Evolutionary conservation across 2,888 invertebrate genomes (phyloP), one percentile per base, ranked within the genome.

Genomic region (Drosophila putrida): DNA sequence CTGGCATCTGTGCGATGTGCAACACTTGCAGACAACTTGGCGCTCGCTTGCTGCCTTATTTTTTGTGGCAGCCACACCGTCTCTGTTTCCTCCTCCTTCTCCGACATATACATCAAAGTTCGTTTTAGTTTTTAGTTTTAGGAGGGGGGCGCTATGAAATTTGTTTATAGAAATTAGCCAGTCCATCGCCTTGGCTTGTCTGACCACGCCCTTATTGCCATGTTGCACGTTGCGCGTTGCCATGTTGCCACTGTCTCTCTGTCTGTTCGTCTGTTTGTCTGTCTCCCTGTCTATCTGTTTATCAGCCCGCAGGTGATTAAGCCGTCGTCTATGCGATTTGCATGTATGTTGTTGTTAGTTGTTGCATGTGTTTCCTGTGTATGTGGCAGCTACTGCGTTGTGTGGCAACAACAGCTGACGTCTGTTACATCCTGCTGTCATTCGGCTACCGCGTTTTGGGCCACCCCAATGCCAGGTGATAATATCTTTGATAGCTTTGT

Each of bases 231-330:
- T 50, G 35, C 35, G 6, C 28, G 33, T 33, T 46, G 46, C 20
- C 13, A 33, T 20, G 35, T 50, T 33, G 63, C 70, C 73, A 71
- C 80, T 63, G 76, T 80, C 53, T 10, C 70, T n/a, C n/a, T n/a
- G n/a, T n/a, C n/a, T n/a, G n/a, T n/a, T n/a, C n/a, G n/a, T n/a
- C 84, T 65, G 71, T 75, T 49, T 13, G 39, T 35, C 75, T 33
- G 75, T 58, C 58, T 31, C 58, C 55, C 25, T 69, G 76, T 36
- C 79, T 68, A 75, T 69, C 66, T 43, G 86, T 72, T 77, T 78
- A 77, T 86, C 75, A 83, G 90, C 83, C 85, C 89, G 89, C 89
- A 90, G 90, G 85, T 88, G 87, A 85, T 90, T 88, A 90, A 85
- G 85, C 90, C 88, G 71, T 88, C 69, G 81, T 71, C 46, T 61